Conservation (phyloP, 2,797 vertebrate genomes). For the Tiaroga cobitis region DNA sequence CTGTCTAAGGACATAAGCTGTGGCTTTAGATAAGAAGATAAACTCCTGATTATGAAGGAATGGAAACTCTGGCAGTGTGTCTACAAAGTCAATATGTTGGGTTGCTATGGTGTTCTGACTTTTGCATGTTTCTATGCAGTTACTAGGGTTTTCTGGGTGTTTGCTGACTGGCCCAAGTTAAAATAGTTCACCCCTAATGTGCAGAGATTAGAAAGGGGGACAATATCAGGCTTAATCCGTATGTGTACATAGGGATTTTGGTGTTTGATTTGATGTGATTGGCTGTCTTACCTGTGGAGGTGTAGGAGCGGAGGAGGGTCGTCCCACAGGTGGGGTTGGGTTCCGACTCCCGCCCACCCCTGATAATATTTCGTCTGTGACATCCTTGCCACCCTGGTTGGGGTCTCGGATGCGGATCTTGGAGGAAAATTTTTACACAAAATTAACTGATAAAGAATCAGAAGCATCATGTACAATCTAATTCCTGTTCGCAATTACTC, state of each 20-base stretch:
- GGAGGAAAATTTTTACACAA: constrained; percentile 64
- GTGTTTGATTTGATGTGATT: not conserved
- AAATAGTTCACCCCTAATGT: not conserved
- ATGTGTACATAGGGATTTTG: not conserved
- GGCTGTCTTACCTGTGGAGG: constrained; percentile 89
- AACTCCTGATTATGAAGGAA: constrained; percentile 32
- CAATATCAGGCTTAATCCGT: not conserved
- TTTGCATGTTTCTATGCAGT: not conserved
- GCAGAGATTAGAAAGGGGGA: not conserved
- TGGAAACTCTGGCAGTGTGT: not conserved
- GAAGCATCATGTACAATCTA: not conserved
- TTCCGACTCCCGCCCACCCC: constrained; percentile 72
- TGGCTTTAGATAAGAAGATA: constrained; percentile 42
- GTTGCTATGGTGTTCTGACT: not conserved
- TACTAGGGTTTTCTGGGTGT: not conserved
- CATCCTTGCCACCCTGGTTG: constrained; percentile 96
- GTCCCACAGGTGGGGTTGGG: constrained; percentile 82
- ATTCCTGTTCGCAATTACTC: not conserved
- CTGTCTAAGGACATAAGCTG: constrained; percentile 2
- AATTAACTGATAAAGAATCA: constrained; percentile 69
- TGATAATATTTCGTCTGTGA: constrained; percentile 99
- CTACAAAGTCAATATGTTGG: not conserved
- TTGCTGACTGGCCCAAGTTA: not conserved
- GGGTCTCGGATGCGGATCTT: constrained; percentile 99
- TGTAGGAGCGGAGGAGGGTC: constrained; percentile 89